These are phyloP conservation scores for Muraenolepis orangiensis DNA, from an alignment of 2,797 vertebrate species.

Conservation along the genomic window DNA sequence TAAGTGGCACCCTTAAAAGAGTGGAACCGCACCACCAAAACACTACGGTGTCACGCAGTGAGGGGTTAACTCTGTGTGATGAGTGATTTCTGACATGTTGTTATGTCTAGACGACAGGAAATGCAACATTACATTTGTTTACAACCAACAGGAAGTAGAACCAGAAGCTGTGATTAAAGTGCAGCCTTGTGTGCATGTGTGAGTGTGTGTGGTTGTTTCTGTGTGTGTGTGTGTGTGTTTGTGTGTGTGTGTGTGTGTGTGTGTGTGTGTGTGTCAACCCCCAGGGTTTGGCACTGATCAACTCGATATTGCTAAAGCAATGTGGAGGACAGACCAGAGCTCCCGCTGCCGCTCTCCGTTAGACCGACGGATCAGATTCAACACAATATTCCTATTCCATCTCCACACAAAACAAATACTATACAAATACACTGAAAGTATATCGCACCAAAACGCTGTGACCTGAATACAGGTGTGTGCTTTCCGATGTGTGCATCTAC, in stretches of 20 bases:
- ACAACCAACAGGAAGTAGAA: conserved; percentile 80
- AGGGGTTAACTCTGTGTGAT: neutral
- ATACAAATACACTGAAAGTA: too few species aligned
- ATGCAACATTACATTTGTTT: conserved; percentile 83
- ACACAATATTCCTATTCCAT: neutral
- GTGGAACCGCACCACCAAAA: too few species aligned
- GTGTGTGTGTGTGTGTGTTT: conserved; percentile 11
- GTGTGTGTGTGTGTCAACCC: conserved; percentile 58
- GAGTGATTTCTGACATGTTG: conserved; percentile 58
- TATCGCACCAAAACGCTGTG: too few species aligned
- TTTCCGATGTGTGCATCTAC: conserved; percentile 19
- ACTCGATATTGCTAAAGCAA: conserved; percentile 54
- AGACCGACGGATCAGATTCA: conserved; percentile 35
- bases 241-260: conserved; percentile 12
- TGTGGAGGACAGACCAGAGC: conserved; percentile 36
- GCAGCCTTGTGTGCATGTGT: conserved; percentile 56
- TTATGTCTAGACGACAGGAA: conserved; percentile 85
- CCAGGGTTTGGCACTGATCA: conserved; percentile 64
- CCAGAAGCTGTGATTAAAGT: conserved; percentile 78
- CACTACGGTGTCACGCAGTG: too few species aligned
- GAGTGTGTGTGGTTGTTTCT: conserved; percentile 43
- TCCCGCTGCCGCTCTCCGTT: conserved; percentile 23
- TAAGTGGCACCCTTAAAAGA: too few species aligned
- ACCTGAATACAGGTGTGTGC: neutral
- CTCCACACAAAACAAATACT: neutral